phyloP scores from a whole-genome alignment of 2,888 invertebrate species.

The Temnothorax unifasciatus region DNA sequence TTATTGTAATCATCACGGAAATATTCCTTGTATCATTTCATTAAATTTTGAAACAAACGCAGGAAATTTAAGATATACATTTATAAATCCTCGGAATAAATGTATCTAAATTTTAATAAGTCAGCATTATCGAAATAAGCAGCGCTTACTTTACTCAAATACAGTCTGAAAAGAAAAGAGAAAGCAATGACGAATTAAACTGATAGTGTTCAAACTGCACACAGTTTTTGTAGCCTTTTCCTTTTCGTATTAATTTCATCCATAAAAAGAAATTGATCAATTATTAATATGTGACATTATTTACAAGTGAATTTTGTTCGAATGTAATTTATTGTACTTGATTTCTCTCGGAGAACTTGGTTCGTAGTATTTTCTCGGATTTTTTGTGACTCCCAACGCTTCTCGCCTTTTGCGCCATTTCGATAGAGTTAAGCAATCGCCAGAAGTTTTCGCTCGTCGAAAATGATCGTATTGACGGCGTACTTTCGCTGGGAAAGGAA shows the following conservation, averaged over 20 bases:
- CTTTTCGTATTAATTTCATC: not conserved
- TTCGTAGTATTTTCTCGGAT: conserved; percentile 55
- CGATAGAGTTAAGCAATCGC: conserved; percentile 3
- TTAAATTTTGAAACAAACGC: not conserved
- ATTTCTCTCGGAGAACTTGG: conserved; percentile 76
- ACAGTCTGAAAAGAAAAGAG: conserved; percentile 45
- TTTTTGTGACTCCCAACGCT: not conserved
- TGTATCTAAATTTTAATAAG: conserved; percentile 8
- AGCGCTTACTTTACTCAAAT: conserved; percentile 32
- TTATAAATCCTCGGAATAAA: not conserved
- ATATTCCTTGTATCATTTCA: not conserved
- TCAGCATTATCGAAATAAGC: conserved; percentile 50
- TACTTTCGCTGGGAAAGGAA: not conserved
- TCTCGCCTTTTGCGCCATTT: not conserved
- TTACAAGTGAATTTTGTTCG: conserved; percentile 76
- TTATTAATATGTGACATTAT: conserved; percentile 76
- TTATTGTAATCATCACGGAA: not conserved
- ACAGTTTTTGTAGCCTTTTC: conserved; percentile 42
- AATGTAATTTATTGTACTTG: conserved; percentile 75
- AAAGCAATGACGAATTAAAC: not conserved
- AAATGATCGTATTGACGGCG: not conserved
- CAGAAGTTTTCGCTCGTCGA: not conserved
- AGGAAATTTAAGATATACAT: not conserved
- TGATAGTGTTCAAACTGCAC: conserved; percentile 24
- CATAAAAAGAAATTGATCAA: conserved; percentile 69